Evolutionary conservation across 2,888 invertebrate species (phyloP), one percentile per base, ranked within the genome.

Genomic region (Pharmacophagus antenor): DNA sequence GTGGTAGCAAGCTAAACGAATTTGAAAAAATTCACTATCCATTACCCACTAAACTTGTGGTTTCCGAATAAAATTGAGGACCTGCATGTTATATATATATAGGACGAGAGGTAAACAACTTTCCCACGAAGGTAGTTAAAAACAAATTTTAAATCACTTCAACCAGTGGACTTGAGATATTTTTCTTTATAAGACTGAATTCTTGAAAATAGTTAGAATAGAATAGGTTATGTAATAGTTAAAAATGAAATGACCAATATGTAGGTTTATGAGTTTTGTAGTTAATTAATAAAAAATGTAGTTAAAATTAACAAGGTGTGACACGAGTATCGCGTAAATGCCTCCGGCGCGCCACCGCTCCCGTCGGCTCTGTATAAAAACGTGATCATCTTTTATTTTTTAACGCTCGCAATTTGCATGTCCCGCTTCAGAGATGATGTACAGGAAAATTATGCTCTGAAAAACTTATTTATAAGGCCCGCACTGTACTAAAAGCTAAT

Each of bases 351-450:
- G 66, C 71, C n/a, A n/a, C n/a, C 71, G 70, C 76, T 74, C 69
- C 80, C 73, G 81, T 73, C 83, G 83, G 85, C 84, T 84, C 78
- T 80, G 78, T 83, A 83, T 82, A 82, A 85, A 88, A 89, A 83
- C 76, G 84, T 83, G 82, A 82, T 79, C 79, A 82, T 84, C 79
- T 89, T 89, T 88, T 88, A 86, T 87, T 88, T 87, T 85, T 85
- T 73, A 79, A 81, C 77, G 71, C 74, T 74, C 74, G 76, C 81
- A 87, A 89, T 89, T 89, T 87, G 86, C 89, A 90, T 88, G 85
- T 85, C 79, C 82, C 84, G 84, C 82, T 87, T 77, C 80, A 82
- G 84, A 84, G 81, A 84, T 87, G 86, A 88, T 87, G 81, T 81
- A 84, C 84, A 82, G 69, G 74, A 71, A 82, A 84, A 87, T 87